These are phyloP conservation scores for Vulpes lagopus DNA, from an alignment of 2,113 vertebrate species.

Conservation along the genomic window DNA sequence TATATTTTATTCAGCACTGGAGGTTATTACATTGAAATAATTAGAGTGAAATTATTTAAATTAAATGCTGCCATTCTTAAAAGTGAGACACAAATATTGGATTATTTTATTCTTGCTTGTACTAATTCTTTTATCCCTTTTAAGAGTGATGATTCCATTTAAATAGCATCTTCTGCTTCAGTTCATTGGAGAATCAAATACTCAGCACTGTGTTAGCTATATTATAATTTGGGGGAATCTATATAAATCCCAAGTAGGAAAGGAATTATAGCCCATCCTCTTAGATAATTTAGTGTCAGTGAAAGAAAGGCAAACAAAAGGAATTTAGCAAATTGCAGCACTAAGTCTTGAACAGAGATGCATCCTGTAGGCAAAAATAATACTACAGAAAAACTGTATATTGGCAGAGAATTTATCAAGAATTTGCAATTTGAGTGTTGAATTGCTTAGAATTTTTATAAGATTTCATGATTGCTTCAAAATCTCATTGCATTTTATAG, in stretches of 20 bases:
- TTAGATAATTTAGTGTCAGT: background rate
- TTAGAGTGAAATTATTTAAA: background rate
- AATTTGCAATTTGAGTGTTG: background rate
- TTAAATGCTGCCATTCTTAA: background rate
- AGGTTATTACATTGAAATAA: background rate
- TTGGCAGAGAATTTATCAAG: background rate
- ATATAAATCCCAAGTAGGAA: background rate
- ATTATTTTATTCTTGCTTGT: background rate
- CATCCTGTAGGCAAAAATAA: background rate
- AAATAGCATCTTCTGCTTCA: rapidly evolving
- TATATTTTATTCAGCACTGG: background rate
- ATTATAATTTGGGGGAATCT: too few species aligned
- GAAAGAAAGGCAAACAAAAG: background rate
- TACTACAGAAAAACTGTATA: background rate
- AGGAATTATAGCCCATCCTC: background rate
- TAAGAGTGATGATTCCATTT: background rate
- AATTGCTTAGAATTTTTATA: background rate
- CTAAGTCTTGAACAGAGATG: background rate
- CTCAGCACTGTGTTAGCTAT: background rate
- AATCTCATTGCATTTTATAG: background rate
- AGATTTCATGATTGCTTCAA: background rate
- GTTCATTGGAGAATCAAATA: background rate
- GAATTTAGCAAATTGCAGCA: background rate
- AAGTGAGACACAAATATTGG: background rate
- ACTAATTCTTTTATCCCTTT: background rate